Percentiles rank a stretch among this genome's conserved stretches.
Evolutionary conservation across 2,888 invertebrate genomes (phyloP).

Genomic region (Epirrhoe tristata): DNA sequence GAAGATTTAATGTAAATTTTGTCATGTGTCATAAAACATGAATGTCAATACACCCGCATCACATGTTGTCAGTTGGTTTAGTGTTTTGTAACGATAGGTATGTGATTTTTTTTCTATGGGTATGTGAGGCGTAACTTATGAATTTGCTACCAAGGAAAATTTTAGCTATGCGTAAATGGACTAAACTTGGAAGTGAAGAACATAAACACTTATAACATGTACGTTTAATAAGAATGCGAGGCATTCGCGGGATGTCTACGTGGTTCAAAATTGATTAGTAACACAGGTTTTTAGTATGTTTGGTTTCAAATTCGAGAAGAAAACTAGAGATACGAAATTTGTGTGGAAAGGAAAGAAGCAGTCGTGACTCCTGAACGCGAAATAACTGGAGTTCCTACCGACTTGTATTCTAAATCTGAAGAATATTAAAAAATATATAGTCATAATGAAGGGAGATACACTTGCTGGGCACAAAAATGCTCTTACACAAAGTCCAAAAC

Average conservation of each 20-base stretch:
- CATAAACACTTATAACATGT: background rate
- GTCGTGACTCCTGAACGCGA: conserved; percentile 19
- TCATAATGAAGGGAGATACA: conserved; percentile 12
- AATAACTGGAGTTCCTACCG: conserved; percentile 15
- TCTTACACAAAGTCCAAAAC: background rate
- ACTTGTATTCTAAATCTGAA: background rate
- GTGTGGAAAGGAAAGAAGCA: conserved; percentile 4
- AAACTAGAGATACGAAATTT: conserved; percentile 11
- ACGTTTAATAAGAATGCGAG: conserved; percentile 4
- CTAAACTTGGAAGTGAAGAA: conserved; percentile 15
- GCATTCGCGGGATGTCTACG: conserved; percentile 2
- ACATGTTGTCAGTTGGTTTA: too few relatives aligned
- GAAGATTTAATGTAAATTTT: too few relatives aligned
- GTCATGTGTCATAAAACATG: too few relatives aligned
- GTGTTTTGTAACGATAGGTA: background rate
- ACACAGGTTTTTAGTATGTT: conserved; percentile 8
- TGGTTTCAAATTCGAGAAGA: conserved; percentile 9
- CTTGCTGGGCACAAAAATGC: background rate
- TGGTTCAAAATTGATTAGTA: conserved; percentile 12
- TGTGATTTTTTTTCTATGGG: too few relatives aligned
- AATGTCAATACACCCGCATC: too few relatives aligned
- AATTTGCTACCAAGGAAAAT: conserved; percentile 4
- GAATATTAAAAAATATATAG: background rate
- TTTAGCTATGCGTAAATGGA: conserved; percentile 11
- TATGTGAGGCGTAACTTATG: conserved; percentile 1